phyloP scores from a whole-genome alignment of 2,888 invertebrate species.

The Ischnus inquisitorius region DNA sequence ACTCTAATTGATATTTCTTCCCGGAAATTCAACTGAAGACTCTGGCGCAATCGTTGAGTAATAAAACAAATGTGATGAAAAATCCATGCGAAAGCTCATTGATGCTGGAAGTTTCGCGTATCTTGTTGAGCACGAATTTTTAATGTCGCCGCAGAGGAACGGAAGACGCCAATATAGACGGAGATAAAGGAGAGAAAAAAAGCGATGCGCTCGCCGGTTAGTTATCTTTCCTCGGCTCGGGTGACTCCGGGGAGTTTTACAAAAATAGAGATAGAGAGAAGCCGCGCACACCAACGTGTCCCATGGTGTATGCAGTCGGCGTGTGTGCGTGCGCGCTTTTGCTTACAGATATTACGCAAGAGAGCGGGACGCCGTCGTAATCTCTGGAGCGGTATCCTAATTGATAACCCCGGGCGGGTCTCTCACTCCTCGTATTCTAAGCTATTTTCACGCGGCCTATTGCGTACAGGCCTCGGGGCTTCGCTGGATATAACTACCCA shows the following conservation, averaged over 20 bases:
- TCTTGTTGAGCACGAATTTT: neutral
- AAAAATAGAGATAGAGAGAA: slow-evolving; percentile 34
- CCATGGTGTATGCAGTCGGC: slow-evolving; percentile 11
- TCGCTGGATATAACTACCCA: neutral
- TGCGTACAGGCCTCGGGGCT: neutral
- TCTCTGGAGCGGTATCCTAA: slow-evolving; percentile 47
- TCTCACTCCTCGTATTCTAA: neutral
- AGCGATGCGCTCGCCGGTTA: slow-evolving; percentile 4
- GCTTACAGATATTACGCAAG: slow-evolving; percentile 42
- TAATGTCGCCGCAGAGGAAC: neutral
- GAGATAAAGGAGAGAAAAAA: slow-evolving; percentile 27
- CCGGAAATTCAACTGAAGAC: neutral
- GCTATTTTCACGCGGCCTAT: neutral
- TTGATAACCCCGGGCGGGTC: slow-evolving; percentile 49
- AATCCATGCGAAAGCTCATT: neutral
- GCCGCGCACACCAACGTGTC: neutral
- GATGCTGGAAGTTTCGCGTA: slow-evolving; percentile 5
- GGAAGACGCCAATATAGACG: slow-evolving; percentile 23
- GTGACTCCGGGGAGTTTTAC: neutral
- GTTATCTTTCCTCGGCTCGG: neutral
- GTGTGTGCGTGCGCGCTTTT: neutral
- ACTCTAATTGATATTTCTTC: slow-evolving; percentile 34
- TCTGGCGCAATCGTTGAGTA: too few relatives aligned
- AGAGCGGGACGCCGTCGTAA: slow-evolving; percentile 30
- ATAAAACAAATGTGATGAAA: neutral